Evolutionary conservation across 1,140 invertebrate genomes (phyloP), one percentile per base, ranked within the genome.

Genomic region (Chionoecetes opilio): DNA sequence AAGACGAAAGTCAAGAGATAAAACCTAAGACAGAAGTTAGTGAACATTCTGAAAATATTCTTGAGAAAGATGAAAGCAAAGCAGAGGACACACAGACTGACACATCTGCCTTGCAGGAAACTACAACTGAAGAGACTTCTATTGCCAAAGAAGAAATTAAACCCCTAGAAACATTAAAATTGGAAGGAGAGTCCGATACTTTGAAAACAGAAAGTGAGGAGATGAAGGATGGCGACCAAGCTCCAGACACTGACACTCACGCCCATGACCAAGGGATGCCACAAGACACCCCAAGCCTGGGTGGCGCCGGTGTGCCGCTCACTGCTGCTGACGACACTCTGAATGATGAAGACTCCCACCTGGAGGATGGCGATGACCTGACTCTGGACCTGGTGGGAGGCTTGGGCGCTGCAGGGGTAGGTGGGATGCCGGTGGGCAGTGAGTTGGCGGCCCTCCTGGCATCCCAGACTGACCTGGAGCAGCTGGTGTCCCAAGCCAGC

Each of bases 401-500:
- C 97, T 96, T 97, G 97, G 3, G 97, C 97, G 96, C 96, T 97
- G 75, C 97, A 97, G 97, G 97, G 97, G 95, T 97, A 97, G 96
- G 96, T 97, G 21, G 97, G 97, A 96, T 97, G 97, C 91, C 97
- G 97, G 93, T 53, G 34, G 86, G 94, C 97, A 96, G 88, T 96
- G 96, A 38, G 96, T 96, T 95, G 93, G 96, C 34, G 96, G 96
- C 96, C n/a, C 95, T 96, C 53, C 96, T 96, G 2, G 94, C 92
- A n/a, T 94, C 95, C 29, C 94, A 96, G 29, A 82, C 92, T 32
- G 95, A 94, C 35, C 46, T 96, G 0, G 95, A 96, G 89, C 95
- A 96, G 34, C 88, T 96, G 2, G 92, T 96, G 32, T 92, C 94
- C 88, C 96, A 96, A 46, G 93, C 93, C 29, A 96, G 96, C 75